Evolutionary conservation across 2,113 vertebrate species (phyloP).

Genomic region (Myanophis thanlyinensis): DNA sequence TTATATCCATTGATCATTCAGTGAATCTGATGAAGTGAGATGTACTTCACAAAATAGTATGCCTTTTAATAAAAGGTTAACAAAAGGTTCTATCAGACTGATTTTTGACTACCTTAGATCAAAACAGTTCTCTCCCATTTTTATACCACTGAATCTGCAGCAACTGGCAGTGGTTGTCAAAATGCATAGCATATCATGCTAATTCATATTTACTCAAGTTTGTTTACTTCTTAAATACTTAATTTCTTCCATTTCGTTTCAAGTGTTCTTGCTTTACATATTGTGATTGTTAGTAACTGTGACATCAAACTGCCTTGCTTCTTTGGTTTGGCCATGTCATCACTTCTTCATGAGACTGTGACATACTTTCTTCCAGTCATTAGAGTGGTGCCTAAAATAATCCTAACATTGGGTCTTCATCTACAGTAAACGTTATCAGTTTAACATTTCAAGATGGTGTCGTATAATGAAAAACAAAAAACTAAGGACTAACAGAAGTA

Average conservation of each 20-base stretch:
- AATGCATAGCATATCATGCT: neutral
- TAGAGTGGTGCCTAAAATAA: neutral
- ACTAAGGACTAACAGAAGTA: neutral
- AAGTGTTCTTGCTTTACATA: neutral
- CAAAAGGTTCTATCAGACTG: neutral
- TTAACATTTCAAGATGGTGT: neutral
- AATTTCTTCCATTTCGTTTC: neutral
- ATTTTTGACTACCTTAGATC: neutral
- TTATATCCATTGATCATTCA: neutral
- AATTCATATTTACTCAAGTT: neutral
- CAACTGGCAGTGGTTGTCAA: neutral
- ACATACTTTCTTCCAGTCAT: neutral
- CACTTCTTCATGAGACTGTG: neutral
- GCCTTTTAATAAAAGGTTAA: neutral
- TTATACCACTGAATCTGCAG: neutral
- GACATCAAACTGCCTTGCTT: neutral
- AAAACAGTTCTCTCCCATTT: neutral
- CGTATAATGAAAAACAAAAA: neutral
- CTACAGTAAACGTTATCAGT: neutral
- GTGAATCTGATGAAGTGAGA: neutral
- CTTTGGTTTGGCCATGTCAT: neutral
- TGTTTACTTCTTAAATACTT: neutral
- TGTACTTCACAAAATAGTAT: neutral
- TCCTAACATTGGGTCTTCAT: neutral
- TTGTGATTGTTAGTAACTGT: neutral